Base-by-base conservation (phyloP, 2,888 invertebrate genomes). In the Altica lythri region DNA sequence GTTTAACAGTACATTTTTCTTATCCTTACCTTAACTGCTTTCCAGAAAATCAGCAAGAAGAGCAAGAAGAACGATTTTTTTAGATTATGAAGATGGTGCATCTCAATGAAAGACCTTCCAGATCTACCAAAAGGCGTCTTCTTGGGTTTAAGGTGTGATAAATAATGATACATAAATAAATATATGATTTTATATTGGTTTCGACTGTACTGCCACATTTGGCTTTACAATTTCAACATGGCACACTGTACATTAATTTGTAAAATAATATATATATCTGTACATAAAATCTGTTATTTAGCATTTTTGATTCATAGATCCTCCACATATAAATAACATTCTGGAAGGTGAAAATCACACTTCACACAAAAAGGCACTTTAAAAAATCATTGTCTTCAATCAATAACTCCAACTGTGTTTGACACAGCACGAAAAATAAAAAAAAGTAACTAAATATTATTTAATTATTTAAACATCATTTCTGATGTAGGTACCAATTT, bases 191-290 rank as follows among this genome's bases (percentile, higher is more conserved):
- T 72, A 73, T 72, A 73, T 73, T 74, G 70, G 70, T 74, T 73
- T 64, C 75, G 73, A 75, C 74, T 73, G 74, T 70, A 72, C 68
- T 66, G 73, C 74, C 72, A 43, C 43, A 59, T 68, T 61, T 64
- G 72, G 73, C 72, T 68, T 69, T 71, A 73, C 72, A 72, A 66
- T 62, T 68, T 73, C 69, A 73, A 74, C 69, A 75, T 76, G 76
- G 76, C 76, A 76, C 76, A 75, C 75, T 72, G 71, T 75, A 73
- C 71, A 72, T 71, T 70, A 72, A 70, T 71, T 70, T 72, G 72
- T 73, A 75, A 73, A 74, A 75, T 73, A 74, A 73, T 73, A 34
- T 34, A 25, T 40, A 22, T 70, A 68, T 69, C 65, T 69, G 64
- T 69, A 70, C 65, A 68, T 70, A 70, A 70, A 72, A 67, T 69